Evolutionary conservation across 2,113 vertebrate genomes (phyloP).

Genomic region (Pomatorhinus ruficollis): DNA sequence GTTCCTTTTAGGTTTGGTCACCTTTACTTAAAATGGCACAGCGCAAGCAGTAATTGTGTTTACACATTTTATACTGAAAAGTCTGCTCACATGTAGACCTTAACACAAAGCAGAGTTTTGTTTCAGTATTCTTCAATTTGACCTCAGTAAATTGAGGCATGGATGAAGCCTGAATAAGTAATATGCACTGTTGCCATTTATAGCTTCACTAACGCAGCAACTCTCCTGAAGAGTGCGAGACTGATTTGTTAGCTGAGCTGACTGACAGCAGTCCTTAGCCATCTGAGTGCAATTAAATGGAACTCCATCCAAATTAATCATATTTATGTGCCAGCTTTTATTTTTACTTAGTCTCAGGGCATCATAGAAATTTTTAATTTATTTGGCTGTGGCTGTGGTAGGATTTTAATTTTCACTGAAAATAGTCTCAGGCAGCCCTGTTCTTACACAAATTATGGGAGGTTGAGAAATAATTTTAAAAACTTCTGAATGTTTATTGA

Average conservation of each 20-base stretch:
- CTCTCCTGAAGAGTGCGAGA: neutral
- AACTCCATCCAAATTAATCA: constrained; percentile 8
- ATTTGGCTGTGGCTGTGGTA: neutral
- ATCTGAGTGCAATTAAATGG: constrained; percentile 12
- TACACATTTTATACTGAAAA: neutral
- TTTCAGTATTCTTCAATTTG: neutral
- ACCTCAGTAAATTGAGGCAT: neutral
- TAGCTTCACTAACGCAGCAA: neutral
- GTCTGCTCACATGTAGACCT: neutral
- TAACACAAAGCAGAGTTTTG: neutral
- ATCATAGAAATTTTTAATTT: neutral
- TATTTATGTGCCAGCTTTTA: neutral
- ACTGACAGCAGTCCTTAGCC: constrained; percentile 23
- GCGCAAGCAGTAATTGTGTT: neutral
- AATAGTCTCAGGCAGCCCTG: neutral
- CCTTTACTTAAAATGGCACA: neutral
- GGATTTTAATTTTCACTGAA: neutral
- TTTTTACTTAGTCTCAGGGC: neutral
- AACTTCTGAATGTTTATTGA: neutral
- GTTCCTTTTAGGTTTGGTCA: neutral
- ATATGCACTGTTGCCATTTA: neutral
- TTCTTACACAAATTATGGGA: neutral
- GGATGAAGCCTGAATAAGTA: neutral
- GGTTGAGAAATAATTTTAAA: neutral
- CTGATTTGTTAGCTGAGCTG: constrained; percentile 15